Conservation (phyloP, 2,888 invertebrate species). For the Ophonus ardosiacus region DNA sequence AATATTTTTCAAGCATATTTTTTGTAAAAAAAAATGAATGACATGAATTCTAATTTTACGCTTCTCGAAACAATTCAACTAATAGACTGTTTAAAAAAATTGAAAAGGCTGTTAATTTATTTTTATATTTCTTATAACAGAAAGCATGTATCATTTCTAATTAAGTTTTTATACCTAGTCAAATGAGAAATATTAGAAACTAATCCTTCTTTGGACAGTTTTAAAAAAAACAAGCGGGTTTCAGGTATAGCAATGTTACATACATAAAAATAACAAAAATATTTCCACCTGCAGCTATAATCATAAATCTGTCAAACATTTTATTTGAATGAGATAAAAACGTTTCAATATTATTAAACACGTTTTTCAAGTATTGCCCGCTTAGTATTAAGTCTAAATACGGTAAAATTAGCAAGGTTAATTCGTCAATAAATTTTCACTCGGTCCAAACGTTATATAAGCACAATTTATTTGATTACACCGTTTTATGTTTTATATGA, state of each 20-base stretch:
- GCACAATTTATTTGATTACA: constrained; percentile 37
- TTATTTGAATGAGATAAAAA: constrained; percentile 39
- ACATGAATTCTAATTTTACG: too few relatives aligned
- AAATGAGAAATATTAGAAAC: constrained; percentile 15
- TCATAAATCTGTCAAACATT: constrained; percentile 42
- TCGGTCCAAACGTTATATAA: constrained; percentile 23
- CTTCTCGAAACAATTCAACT: too few relatives aligned
- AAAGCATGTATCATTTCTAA: neutral
- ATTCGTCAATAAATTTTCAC: constrained; percentile 22
- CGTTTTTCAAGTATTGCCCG: constrained; percentile 20
- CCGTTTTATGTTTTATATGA: constrained; percentile 39
- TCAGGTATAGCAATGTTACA: constrained; percentile 24
- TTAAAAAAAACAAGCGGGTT: neutral
- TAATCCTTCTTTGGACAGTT: neutral
- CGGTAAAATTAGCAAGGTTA: constrained; percentile 46
- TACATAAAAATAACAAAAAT: constrained; percentile 38
- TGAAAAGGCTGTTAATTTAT: too few relatives aligned
- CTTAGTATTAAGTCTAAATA: constrained; percentile 27
- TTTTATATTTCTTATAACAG: neutral
- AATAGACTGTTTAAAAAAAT: too few relatives aligned
- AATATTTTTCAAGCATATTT: too few relatives aligned
- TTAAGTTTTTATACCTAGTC: constrained; percentile 7
- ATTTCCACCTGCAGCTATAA: constrained; percentile 40
- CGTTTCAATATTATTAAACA: constrained; percentile 38
- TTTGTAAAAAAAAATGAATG: too few relatives aligned